These are phyloP conservation scores for Benthosema pterotum DNA, from an alignment of 2,797 vertebrate genomes.

Conservation along the genomic window DNA sequence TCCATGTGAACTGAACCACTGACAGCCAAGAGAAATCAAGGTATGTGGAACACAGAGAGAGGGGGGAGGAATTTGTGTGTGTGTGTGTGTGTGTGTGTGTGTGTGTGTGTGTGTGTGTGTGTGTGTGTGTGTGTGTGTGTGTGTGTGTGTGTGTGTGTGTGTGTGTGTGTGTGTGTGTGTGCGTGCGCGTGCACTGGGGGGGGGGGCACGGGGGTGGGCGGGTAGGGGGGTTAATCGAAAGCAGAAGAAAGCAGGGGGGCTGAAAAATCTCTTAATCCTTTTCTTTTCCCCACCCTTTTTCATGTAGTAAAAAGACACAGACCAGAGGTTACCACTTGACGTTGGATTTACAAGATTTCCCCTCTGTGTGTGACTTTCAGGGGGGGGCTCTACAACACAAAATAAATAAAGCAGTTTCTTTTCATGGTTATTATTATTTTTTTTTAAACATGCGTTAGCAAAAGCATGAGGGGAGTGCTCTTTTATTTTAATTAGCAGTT, in stretches of 20 bases:
- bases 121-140: too few relatives aligned
- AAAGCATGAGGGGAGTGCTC: slow-evolving; percentile 40
- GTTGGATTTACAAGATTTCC: slow-evolving; percentile 63
- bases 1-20: slow-evolving; percentile 56
- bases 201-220: slow-evolving; percentile 8
- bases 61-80: slow-evolving; percentile 2
- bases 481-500: slow-evolving; percentile 38
- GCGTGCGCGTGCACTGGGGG: too few relatives aligned
- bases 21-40: slow-evolving; percentile 64
- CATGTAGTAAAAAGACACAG: slow-evolving; percentile 67
- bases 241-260: slow-evolving; percentile 56
- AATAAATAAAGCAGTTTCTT: slow-evolving; percentile 14
- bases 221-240: slow-evolving; percentile 65
- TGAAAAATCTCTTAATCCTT: slow-evolving; percentile 57
- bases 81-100: too few relatives aligned
- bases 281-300: slow-evolving; percentile 68
- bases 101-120: too few relatives aligned
- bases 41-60: slow-evolving; percentile 61
- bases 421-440: background rate
- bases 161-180: background rate
- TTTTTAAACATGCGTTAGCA: slow-evolving; percentile 38
- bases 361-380: slow-evolving; percentile 56
- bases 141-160: too few relatives aligned
- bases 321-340: slow-evolving; percentile 67
- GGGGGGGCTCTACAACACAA: slow-evolving; percentile 29